Evolutionary conservation across 53 echinoderm and acorn worm species (phyloP), one percentile per base, ranked within the genome.

Genomic region (Stichopus horrens): DNA sequence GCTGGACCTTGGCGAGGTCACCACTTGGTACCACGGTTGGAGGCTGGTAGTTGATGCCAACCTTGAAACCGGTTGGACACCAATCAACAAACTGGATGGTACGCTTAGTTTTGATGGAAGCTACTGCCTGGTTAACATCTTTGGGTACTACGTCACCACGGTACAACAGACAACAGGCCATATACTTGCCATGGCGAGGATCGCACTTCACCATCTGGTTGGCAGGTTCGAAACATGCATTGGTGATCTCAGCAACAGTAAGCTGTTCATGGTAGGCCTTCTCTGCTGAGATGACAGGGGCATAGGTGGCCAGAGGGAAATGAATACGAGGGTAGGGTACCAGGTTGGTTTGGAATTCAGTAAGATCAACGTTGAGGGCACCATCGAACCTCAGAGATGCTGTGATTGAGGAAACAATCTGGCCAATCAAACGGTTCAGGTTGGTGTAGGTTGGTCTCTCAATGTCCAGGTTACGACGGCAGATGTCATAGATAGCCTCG

Each of bases 171-270:
- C 90, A 94, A 55, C 94, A 94, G 54, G 94, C 92, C 94, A 94
- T 94, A 92, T 95, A 86, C 57, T 95, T 95, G 88, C 95, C 95
- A 59, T 93, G 91, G 85, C 95, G 88, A 10, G 95, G 95, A 86
- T 95, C 95, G 73, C 95, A 95, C 76, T 93, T 90, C 52, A 93
- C 93, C 94, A 94, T 91, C 85, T 94, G 94, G 84, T 92, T 90
- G 52, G 88, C 92, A 52, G 94, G 92, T 80, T 96, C 96, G 76
- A 96, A 96, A 83, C 96, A 96, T 23, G 91, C 84, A 53, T 77
- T 94, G 55, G 96, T 94, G 88, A 96, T 92, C 21, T 94, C 96
- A 18, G 86, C 78, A 74, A 92, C 90, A 23, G 90, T 83, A 55
- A 91, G 74, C 77, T 92, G 91, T 75, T 96, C 96, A 53, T 96